Conservation (phyloP, 2,888 invertebrate genomes). For the Barypeithes pellucidus region DNA sequence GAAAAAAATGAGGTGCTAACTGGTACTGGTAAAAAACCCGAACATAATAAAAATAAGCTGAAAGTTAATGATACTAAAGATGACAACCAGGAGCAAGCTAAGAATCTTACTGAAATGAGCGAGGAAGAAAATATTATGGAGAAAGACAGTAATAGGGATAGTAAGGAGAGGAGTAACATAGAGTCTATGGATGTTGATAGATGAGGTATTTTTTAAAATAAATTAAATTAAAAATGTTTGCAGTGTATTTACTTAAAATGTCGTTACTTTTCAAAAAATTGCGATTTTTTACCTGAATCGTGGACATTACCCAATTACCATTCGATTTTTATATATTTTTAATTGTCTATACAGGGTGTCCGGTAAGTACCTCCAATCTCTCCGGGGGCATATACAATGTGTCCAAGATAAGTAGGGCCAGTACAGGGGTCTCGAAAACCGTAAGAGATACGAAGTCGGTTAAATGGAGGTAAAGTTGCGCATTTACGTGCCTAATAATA, state of each 20-base stretch:
- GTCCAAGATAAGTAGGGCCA: no score
- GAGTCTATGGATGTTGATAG: slow-evolving; percentile 42
- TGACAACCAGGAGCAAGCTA: not conserved
- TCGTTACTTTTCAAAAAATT: no score
- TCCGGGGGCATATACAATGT: no score
- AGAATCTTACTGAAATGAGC: not conserved
- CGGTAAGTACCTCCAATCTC: no score
- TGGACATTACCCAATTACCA: no score
- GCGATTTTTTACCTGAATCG: no score
- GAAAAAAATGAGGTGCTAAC: slow-evolving; percentile 31
- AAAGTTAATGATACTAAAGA: not conserved
- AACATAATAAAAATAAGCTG: not conserved
- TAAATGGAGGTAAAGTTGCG: no score
- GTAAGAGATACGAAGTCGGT: no score
- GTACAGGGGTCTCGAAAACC: no score
- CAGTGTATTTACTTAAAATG: not conserved
- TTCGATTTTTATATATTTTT: no score
- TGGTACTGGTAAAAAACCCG: slow-evolving; percentile 7
- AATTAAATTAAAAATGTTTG: not conserved
- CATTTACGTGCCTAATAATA: no score
- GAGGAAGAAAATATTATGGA: not conserved
- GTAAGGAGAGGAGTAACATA: not conserved
- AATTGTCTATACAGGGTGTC: no score
- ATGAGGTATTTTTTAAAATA: slow-evolving; percentile 11
- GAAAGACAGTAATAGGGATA: not conserved